These are phyloP conservation scores for Scarus forsteni DNA, from an alignment of 2,797 vertebrate species.

Conservation along the genomic window DNA sequence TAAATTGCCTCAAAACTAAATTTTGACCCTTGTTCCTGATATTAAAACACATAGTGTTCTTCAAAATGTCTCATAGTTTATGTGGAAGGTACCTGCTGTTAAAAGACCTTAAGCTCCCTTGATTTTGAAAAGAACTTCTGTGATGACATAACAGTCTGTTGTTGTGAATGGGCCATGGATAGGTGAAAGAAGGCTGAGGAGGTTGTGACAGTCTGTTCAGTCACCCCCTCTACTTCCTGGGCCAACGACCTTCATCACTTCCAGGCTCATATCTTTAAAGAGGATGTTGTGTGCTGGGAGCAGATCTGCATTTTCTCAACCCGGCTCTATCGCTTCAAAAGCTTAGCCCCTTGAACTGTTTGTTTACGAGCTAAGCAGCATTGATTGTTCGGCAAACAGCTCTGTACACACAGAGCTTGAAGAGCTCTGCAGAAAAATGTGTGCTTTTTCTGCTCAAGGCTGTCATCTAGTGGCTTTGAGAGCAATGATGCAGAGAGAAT, in stretches of 20 bases:
- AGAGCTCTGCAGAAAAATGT: constrained; percentile 25
- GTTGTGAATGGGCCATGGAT: constrained; percentile 47
- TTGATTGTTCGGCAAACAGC: constrained; percentile 70
- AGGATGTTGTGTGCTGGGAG: constrained; percentile 77
- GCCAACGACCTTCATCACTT: constrained; percentile 77
- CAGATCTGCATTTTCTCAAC: constrained; percentile 81
- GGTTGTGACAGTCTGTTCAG: constrained; percentile 81
- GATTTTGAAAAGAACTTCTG: not conserved
- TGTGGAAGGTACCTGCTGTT: constrained; percentile 4
- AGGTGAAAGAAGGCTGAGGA: constrained; percentile 66
- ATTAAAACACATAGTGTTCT: too few relatives aligned
- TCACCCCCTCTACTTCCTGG: constrained; percentile 80
- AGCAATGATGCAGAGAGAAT: not conserved
- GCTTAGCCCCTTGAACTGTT: constrained; percentile 70
- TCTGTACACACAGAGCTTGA: constrained; percentile 40
- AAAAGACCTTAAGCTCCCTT: not conserved
- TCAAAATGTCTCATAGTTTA: not conserved
- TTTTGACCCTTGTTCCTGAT: too few relatives aligned
- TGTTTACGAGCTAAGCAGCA: constrained; percentile 68
- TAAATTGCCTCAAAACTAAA: too few relatives aligned
- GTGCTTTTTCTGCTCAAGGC: constrained; percentile 74
- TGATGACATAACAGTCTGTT: constrained; percentile 31
- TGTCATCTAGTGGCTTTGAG: constrained; percentile 80
- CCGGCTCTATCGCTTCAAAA: constrained; percentile 77
- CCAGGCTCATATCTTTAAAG: constrained; percentile 74